Evolutionary conservation across 2,113 vertebrate species (phyloP).

Genomic region (Mellivora capensis): DNA sequence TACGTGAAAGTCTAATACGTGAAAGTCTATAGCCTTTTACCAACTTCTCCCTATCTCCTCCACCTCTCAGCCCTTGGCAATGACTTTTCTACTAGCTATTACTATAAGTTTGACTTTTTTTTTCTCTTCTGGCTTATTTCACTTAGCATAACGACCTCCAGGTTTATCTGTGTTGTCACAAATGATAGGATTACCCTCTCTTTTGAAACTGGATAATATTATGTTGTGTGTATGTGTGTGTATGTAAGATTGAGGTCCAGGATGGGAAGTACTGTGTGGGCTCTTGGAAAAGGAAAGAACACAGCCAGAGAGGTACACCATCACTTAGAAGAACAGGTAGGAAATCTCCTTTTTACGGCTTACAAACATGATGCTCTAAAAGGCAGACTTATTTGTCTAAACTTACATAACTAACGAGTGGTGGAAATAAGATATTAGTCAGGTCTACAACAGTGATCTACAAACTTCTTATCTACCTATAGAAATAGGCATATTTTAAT

Average conservation of each 20-base stretch:
- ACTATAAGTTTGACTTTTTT: neutral
- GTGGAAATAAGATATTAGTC: neutral
- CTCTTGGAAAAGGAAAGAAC: neutral
- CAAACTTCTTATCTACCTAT: neutral
- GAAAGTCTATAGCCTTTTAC: neutral
- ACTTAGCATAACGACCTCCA: neutral
- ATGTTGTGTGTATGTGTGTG: neutral
- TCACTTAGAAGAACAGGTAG: neutral
- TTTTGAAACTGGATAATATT: neutral
- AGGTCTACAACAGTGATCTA: neutral
- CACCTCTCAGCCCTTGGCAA: neutral
- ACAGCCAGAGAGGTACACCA: neutral
- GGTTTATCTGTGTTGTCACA: neutral
- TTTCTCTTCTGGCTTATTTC: neutral
- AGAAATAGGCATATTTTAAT: neutral
- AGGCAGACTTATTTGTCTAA: neutral
- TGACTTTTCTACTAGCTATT: neutral
- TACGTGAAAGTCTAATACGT: neutral
- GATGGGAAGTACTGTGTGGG: neutral
- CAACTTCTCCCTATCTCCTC: neutral
- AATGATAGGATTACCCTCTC: neutral
- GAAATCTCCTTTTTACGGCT: neutral
- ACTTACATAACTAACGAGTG: neutral
- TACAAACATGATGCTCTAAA: neutral
- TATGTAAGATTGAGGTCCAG: neutral